Conservation (phyloP, 64 coral and sea anemone genomes). For the Anthopleura sola region DNA sequence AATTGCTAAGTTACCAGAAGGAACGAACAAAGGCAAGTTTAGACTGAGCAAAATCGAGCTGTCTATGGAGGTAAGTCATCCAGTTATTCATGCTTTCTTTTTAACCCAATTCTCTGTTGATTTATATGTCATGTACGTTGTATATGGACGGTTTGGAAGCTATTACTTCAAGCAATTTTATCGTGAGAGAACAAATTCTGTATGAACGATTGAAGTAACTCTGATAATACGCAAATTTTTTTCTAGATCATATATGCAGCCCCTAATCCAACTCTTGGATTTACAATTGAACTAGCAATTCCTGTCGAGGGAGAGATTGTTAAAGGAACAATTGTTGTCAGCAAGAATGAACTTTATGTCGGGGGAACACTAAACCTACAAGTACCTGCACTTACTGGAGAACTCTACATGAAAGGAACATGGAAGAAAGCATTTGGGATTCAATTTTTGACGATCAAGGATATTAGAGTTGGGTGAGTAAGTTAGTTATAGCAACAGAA, state of each 20-base stretch:
- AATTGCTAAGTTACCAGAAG: conserved; percentile 10
- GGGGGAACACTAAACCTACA: not conserved
- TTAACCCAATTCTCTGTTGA: not conserved
- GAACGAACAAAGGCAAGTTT: conserved; percentile 60
- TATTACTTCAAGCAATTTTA: too few relatives aligned
- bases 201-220: too few relatives aligned
- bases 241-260: not conserved
- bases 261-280: not conserved
- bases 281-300: not conserved
- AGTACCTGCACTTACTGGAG: not conserved
- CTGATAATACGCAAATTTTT: too few relatives aligned
- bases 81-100: not conserved
- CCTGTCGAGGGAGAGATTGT: not conserved
- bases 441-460: conserved; percentile 47
- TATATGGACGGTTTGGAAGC: too few relatives aligned
- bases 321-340: not conserved
- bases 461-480: conserved; percentile 63
- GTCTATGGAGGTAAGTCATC: conserved; percentile 51
- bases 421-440: conserved; percentile 79
- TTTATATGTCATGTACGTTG: too few relatives aligned
- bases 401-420: conserved; percentile 35
- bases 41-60: conserved; percentile 78
- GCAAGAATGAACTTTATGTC: not conserved
- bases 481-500: not conserved
- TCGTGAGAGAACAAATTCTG: too few relatives aligned